Conservation (phyloP, 2,113 vertebrate species). For the Galbula dea region DNA sequence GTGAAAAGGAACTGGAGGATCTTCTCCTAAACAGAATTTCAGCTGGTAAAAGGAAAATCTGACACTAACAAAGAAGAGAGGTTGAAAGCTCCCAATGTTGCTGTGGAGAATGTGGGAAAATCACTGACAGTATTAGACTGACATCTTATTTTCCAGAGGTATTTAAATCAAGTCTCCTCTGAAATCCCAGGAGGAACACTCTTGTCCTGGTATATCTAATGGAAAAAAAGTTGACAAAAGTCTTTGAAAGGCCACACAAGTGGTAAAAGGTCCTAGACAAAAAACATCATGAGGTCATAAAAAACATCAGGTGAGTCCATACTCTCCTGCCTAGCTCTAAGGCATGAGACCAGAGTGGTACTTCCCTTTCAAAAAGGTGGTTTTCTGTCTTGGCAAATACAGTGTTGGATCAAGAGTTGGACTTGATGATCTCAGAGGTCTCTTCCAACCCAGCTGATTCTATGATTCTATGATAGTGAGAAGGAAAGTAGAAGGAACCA, state of each 20-base stretch:
- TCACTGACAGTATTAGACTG: not conserved
- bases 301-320: too few species aligned
- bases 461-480: too few species aligned
- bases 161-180: slow-evolving; percentile 24
- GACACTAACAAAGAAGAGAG: not conserved
- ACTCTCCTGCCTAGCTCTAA: not conserved
- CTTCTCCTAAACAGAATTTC: not conserved
- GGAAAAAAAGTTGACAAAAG: not conserved
- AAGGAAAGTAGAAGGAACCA: not conserved
- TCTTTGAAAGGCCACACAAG: not conserved
- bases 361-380: not conserved
- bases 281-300: too few species aligned
- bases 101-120: slow-evolving; percentile 30
- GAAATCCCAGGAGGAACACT: not conserved
- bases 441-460: too few species aligned
- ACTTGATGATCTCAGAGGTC: too few species aligned
- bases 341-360: not conserved
- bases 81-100: not conserved
- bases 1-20: not conserved
- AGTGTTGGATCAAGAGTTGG: too few species aligned
- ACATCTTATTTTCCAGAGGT: not conserved
- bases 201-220: not conserved
- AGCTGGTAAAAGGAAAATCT: not conserved
- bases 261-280: not conserved
- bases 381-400: not conserved